Evolutionary conservation across 1,140 invertebrate genomes (phyloP).

Genomic region (Cryptotermes secundus): DNA sequence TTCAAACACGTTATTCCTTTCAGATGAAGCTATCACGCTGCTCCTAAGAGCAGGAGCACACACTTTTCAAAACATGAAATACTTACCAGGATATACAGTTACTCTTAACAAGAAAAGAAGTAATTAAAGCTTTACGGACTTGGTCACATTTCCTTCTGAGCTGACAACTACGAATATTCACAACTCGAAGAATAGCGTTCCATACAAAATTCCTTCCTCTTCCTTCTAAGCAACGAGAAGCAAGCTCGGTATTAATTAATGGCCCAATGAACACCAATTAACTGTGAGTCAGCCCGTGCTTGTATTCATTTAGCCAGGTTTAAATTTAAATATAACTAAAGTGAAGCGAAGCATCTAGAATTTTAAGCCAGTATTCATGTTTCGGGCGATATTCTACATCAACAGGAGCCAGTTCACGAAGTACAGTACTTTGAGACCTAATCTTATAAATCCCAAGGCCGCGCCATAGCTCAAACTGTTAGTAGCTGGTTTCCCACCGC

Average conservation of each 20-base stretch:
- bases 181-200: conserved; percentile 1
- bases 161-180: background rate
- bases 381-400: background rate
- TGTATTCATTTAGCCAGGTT: background rate
- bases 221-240: background rate
- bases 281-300: background rate
- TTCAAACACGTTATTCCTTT: background rate
- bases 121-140: background rate
- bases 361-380: background rate
- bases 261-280: conserved; percentile 11
- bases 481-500: too few relatives aligned
- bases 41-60: background rate
- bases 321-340: background rate
- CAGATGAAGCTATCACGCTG: background rate
- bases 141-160: conserved; percentile 5
- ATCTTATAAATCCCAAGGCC: too few relatives aligned
- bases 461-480: too few relatives aligned
- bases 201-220: conserved; percentile 8
- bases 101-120: background rate
- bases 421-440: too few relatives aligned
- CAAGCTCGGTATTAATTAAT: conserved; percentile 18
- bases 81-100: background rate
- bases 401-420: background rate
- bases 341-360: background rate
- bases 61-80: conserved; percentile 8